Conservation (phyloP, 2,113 vertebrate species). For the Dromaius novaehollandiae region DNA sequence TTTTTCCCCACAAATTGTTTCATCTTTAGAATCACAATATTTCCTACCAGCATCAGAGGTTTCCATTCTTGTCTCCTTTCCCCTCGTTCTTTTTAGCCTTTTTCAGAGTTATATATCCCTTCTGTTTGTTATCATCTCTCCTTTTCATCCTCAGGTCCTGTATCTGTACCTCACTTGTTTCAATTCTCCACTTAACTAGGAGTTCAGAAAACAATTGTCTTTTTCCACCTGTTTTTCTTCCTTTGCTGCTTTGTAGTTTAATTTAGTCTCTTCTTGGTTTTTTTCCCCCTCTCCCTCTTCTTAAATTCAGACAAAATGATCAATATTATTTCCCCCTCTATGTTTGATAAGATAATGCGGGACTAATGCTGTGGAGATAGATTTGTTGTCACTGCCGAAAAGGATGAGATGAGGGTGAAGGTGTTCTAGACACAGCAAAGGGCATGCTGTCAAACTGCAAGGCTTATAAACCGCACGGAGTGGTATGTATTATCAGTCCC, state of each 20-base stretch:
- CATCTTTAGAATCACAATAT: conserved; percentile 64
- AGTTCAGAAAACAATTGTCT: conserved; percentile 49
- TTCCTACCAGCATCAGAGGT: conserved; percentile 71
- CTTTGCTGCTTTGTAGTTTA: conserved; percentile 39
- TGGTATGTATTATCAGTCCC: background rate
- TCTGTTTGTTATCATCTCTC: conserved; percentile 34
- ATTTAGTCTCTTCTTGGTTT: conserved; percentile 12
- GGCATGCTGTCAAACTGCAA: accelerated
- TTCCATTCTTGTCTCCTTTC: conserved; percentile 41
- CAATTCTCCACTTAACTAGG: conserved; percentile 47
- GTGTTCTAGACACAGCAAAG: background rate
- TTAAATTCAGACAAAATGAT: background rate
- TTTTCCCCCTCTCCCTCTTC: background rate
- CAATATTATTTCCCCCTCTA: background rate
- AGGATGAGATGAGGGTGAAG: background rate
- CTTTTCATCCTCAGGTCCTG: conserved; percentile 56
- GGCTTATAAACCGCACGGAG: background rate
- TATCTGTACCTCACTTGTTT: conserved; percentile 36
- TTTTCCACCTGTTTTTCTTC: conserved; percentile 26
- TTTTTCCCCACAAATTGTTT: conserved; percentile 61
- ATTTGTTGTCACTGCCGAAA: background rate
- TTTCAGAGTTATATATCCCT: conserved; percentile 43
- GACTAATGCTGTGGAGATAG: background rate
- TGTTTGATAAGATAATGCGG: conserved; percentile 2
- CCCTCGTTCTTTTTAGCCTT: conserved; percentile 55